Evolutionary conservation across 2,113 vertebrate genomes (phyloP).

Genomic region (Astur gentilis): DNA sequence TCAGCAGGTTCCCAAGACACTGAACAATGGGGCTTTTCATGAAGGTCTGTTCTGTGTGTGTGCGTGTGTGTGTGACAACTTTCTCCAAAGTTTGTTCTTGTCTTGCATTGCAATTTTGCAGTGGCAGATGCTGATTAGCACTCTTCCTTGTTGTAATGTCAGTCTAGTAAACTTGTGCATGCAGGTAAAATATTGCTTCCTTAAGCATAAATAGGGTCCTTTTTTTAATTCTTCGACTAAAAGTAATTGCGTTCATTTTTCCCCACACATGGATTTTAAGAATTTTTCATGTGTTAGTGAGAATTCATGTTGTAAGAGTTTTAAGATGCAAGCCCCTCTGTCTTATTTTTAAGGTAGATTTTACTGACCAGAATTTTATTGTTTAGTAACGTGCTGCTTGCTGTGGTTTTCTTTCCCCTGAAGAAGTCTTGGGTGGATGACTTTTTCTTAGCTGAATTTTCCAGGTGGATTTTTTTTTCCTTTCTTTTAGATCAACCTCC

Average conservation of each 20-base stretch:
- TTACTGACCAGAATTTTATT: background rate
- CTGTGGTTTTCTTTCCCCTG: background rate
- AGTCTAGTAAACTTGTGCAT: background rate
- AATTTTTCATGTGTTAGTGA: background rate
- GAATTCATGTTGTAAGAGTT: background rate
- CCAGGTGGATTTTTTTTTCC: background rate
- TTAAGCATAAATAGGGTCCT: background rate
- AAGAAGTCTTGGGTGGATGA: background rate
- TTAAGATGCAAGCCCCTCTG: background rate
- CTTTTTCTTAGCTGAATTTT: background rate
- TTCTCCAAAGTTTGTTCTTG: background rate
- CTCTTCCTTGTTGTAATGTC: background rate
- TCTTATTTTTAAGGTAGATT: background rate
- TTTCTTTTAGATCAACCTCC: background rate
- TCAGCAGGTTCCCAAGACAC: constrained; percentile 54
- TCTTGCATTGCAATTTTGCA: background rate
- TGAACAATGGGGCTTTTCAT: constrained; percentile 51
- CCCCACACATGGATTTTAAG: background rate
- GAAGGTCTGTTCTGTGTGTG: background rate
- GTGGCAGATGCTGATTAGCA: background rate
- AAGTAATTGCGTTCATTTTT: background rate
- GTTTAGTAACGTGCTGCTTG: background rate
- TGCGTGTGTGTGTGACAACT: background rate
- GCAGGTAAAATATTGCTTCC: background rate
- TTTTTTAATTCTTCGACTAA: background rate